Evolutionary conservation across 30 jellyfish, hydroid and myxozoan genomes (phyloP), one percentile per base, ranked within the genome.

Genomic region (Hydractinia symbiolongicarpus): DNA sequence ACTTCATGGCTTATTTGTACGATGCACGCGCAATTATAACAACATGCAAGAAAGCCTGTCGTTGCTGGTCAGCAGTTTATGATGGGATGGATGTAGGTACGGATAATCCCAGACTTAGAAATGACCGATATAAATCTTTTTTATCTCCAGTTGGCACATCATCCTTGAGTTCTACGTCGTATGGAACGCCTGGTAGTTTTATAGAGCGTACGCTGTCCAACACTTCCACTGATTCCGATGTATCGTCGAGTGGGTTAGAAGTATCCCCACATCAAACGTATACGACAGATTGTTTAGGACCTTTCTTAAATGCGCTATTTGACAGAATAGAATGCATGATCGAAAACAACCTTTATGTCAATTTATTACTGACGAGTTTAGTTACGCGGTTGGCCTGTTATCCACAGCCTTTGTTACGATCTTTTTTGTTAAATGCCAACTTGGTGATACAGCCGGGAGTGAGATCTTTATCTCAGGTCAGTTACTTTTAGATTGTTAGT

Each of bases 11-110:
- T 6, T 92, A 88, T 77, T 84, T 92, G 7, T 19, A 51, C 80
- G 91, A 86, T 73, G 96, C 96, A 9, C 66, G 86, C 52, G 54
- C 61, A 5, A 54, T 77, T 6, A 88, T 92, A 4, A 54, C 83
- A 8, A 83, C 52, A 9, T 92, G 98, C 82, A 92, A 92, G 77
- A 68, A 71, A 30, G 95, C 96, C 78, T 92, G 98, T 73, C 76
- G 67, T 5, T 92, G 96, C 78, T 92, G 98, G 98, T 83, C 96
- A 11, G 94, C 95, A 14, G 96, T 88, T 57, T 92, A 92, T 76
- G 98, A 92, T 76, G 98, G 98, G 11, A 92, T 87, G 98, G 98
- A 92, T 70, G 98, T 92, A 8, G 81, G 87, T 83, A 86, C 90
- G 13, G 98, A 92, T 79, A 13, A 64, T 69, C 95, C 95, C n/a